phyloP scores from a whole-genome alignment of 2,888 invertebrate species.

The Lypha dubia region DNA sequence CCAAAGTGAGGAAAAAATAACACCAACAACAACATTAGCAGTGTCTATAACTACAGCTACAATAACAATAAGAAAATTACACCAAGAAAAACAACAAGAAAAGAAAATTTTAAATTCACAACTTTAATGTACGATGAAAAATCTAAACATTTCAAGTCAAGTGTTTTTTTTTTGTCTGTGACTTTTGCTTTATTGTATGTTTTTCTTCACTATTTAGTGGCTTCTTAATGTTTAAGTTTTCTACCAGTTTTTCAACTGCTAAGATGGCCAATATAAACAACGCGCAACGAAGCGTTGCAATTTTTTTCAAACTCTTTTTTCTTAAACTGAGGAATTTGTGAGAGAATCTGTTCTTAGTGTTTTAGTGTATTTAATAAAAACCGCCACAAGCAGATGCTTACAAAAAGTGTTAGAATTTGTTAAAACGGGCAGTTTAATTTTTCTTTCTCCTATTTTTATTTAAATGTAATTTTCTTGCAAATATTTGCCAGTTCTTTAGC shows the following conservation, averaged over 20 bases:
- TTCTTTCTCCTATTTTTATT: slow-evolving; percentile 20
- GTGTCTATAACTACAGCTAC: not conserved
- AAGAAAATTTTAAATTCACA: slow-evolving; percentile 66
- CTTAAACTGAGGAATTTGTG: slow-evolving; percentile 55
- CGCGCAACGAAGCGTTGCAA: slow-evolving; percentile 64
- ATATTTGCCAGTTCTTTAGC: slow-evolving; percentile 4
- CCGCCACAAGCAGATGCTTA: slow-evolving; percentile 2
- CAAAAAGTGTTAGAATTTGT: slow-evolving; percentile 64
- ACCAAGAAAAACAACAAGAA: slow-evolving; percentile 33
- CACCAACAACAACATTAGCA: slow-evolving; percentile 45
- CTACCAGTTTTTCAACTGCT: slow-evolving; percentile 49
- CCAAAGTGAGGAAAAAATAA: slow-evolving; percentile 62
- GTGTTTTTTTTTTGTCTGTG: slow-evolving; percentile 22
- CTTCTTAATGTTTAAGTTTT: slow-evolving; percentile 63
- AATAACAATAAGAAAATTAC: slow-evolving; percentile 36
- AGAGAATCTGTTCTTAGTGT: slow-evolving; percentile 80
- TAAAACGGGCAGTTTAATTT: slow-evolving; percentile 35
- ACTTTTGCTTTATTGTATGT: slow-evolving; percentile 2
- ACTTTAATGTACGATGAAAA: slow-evolving; percentile 64
- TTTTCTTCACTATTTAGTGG: slow-evolving; percentile 42
- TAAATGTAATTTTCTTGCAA: slow-evolving; percentile 10
- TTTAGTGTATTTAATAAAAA: not conserved
- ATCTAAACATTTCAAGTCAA: slow-evolving; percentile 69
- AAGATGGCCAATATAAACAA: slow-evolving; percentile 61
- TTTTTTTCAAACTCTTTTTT: slow-evolving; percentile 47